These are phyloP conservation scores for Syncerus caffer DNA, from an alignment of 2,797 vertebrate genomes.

Conservation along the genomic window DNA sequence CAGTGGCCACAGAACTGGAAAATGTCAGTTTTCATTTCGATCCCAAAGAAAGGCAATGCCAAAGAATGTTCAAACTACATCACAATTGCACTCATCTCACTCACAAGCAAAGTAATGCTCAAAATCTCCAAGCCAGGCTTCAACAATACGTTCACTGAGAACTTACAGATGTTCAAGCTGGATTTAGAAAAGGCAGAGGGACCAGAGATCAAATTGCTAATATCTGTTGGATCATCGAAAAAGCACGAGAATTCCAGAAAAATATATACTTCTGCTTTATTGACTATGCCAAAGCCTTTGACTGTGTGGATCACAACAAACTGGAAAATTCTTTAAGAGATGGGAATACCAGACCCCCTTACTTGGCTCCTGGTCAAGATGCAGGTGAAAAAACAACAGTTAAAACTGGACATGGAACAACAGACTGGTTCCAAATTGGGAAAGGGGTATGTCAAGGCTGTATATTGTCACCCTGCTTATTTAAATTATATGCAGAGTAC, in stretches of 20 bases:
- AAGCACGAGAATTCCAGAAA: not conserved
- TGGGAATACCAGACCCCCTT: not conserved
- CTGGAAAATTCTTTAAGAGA: not conserved
- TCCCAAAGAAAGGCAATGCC: not conserved
- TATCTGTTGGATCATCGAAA: not conserved
- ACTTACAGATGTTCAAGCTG: not conserved
- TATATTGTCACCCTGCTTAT: not conserved
- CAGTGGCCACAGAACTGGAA: not conserved
- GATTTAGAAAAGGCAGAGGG: not conserved
- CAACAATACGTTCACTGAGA: not conserved
- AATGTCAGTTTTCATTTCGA: not conserved
- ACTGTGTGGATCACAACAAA: not conserved
- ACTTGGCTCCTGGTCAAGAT: not conserved
- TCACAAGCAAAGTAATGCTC: not conserved
- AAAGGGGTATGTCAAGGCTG: not conserved
- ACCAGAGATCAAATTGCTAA: not conserved
- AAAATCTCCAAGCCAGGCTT: not conserved
- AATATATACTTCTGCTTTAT: not conserved
- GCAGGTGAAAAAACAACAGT: not conserved
- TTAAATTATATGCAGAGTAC: not conserved
- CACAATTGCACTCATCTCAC: not conserved
- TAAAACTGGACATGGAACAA: not conserved
- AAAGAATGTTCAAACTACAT: not conserved
- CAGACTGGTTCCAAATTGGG: not conserved
- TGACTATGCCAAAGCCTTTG: not conserved